A percentile compares a stretch with the other conserved stretches of the same genome.
Evolutionary conservation across 2,113 vertebrate species (phyloP).

Genomic region (Corydoras maculifer): DNA sequence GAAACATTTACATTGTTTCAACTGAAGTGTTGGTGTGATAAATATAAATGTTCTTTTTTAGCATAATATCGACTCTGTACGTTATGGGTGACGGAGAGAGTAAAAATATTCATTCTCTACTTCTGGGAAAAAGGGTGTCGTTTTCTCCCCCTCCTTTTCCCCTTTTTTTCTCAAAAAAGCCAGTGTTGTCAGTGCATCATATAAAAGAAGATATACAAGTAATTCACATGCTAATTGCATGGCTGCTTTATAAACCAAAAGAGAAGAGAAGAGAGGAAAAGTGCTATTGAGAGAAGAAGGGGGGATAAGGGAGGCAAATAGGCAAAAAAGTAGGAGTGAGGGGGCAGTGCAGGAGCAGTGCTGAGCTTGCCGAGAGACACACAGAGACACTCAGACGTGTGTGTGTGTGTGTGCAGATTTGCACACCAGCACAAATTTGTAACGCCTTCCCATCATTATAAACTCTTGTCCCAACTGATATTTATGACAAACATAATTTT

Average conservation of each 20-base stretch:
- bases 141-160: conserved; percentile 11
- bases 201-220: conserved; percentile 80
- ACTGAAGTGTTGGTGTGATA: too few species aligned
- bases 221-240: conserved; percentile 76
- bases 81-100: conserved; percentile 57
- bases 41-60: too few species aligned
- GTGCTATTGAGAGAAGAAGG: conserved; percentile 70
- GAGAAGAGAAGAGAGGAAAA: conserved; percentile 58
- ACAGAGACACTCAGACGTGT: conserved; percentile 64
- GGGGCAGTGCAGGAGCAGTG: conserved; percentile 70
- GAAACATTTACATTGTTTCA: too few species aligned
- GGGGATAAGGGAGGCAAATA: conserved; percentile 20
- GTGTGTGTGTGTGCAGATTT: conserved; percentile 1
- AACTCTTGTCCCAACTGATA: too few species aligned
- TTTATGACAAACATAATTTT: too few species aligned
- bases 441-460: too few species aligned
- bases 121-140: conserved; percentile 40
- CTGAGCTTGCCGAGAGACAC: conserved; percentile 61
- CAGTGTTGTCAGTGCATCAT: conserved; percentile 76
- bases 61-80: conserved; percentile 34
- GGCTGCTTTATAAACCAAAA: conserved; percentile 65
- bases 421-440: too few species aligned
- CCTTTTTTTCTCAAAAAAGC: conserved; percentile 50
- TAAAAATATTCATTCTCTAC: conserved; percentile 18
- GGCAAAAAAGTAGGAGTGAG: conserved; percentile 17